These are phyloP conservation scores for Steatocranus sp. DNA, from an alignment of 2,797 vertebrate genomes.

Conservation along the genomic window DNA sequence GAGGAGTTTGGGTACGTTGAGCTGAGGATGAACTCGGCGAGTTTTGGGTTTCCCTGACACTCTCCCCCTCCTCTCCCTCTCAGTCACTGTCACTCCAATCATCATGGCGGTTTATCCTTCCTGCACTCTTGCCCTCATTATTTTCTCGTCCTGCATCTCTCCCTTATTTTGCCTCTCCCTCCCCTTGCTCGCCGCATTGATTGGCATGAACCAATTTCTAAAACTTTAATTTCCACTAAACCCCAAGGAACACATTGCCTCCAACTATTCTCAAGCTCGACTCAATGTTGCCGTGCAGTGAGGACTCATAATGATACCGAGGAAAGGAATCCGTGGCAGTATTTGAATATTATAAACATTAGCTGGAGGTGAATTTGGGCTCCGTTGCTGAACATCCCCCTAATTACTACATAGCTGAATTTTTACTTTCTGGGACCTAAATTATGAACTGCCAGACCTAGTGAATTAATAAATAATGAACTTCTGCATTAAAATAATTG, in stretches of 20 bases:
- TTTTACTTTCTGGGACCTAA: constrained; percentile 62
- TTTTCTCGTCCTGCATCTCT: constrained; percentile 61
- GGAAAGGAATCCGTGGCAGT: constrained; percentile 39
- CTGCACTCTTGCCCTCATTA: constrained; percentile 74
- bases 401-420: constrained; percentile 67
- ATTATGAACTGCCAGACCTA: constrained; percentile 62
- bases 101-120: constrained; percentile 61
- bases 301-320: constrained; percentile 69
- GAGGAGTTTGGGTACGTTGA: constrained; percentile 41
- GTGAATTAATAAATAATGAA: constrained; percentile 64
- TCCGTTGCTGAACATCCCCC: constrained; percentile 58
- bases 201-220: constrained; percentile 73
- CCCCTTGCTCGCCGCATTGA: constrained; percentile 47
- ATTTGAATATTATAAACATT: constrained; percentile 76
- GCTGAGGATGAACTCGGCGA: constrained; percentile 52
- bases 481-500: constrained; percentile 55
- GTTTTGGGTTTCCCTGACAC: constrained; percentile 38
- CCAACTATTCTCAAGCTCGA: constrained; percentile 64
- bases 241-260: constrained; percentile 68
- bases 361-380: constrained; percentile 67
- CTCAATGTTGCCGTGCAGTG: constrained; percentile 51
- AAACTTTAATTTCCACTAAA: constrained; percentile 73
- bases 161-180: constrained; percentile 34
- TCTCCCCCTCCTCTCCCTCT: constrained; percentile 41
- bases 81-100: constrained; percentile 72